Conservation (phyloP, 2,888 invertebrate genomes). For the Dioctria linearis region DNA sequence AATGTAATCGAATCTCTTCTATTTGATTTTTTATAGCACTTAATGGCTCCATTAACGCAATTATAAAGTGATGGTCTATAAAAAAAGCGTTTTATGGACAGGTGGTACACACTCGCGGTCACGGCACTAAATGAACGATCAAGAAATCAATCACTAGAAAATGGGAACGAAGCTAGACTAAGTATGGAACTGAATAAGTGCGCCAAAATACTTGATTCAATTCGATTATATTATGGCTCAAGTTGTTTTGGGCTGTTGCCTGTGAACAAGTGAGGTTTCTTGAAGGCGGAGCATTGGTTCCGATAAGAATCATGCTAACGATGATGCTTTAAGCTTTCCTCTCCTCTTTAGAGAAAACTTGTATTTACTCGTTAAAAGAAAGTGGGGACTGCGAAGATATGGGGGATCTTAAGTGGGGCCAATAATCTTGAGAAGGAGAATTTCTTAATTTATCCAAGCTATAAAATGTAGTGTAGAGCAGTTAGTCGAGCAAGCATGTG, state of each 20-base stretch:
- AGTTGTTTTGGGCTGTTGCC: not conserved
- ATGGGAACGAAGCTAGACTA: not conserved
- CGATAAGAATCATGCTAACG: not conserved
- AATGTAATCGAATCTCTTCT: slow-evolving; percentile 45
- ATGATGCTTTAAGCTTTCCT: not conserved
- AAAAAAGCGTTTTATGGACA: slow-evolving; percentile 11
- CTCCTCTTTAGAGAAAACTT: slow-evolving; percentile 15
- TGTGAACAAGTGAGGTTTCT: not conserved
- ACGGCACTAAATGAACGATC: not conserved
- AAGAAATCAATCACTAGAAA: slow-evolving; percentile 18
- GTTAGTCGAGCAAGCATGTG: no score
- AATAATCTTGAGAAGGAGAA: not conserved
- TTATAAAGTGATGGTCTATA: slow-evolving; percentile 34
- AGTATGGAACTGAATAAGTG: slow-evolving; percentile 29
- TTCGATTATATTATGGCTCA: not conserved
- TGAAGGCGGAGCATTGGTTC: slow-evolving; percentile 27
- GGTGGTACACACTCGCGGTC: slow-evolving; percentile 15
- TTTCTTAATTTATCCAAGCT: no score
- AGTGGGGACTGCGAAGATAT: slow-evolving; percentile 8
- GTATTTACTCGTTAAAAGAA: not conserved
- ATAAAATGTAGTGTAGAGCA: no score
- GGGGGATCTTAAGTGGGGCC: not conserved
- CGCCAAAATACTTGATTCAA: slow-evolving; percentile 19
- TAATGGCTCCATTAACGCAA: slow-evolving; percentile 50
- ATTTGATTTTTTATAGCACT: slow-evolving; percentile 31